Percentiles rank a stretch among this genome's conserved stretches.
Conservation (phyloP, 2,888 invertebrate species). For the Agrochola circellaris region DNA sequence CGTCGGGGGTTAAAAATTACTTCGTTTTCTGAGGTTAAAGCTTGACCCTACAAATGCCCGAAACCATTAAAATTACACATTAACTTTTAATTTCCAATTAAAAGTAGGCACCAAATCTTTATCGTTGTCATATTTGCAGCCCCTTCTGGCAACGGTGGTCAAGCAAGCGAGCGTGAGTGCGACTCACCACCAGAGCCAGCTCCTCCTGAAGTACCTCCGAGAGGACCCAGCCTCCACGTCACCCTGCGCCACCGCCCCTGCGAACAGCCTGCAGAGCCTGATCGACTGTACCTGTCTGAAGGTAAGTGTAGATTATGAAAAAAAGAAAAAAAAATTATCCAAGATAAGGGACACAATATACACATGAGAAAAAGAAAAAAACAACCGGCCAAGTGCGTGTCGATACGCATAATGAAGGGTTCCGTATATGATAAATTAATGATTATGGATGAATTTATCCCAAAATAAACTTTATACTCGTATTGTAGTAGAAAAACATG, state of each 20-base stretch:
- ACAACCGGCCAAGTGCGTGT: too few species aligned
- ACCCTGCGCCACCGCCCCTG: constrained; percentile 88
- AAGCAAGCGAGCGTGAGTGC: constrained; percentile 90
- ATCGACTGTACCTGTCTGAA: constrained; percentile 87
- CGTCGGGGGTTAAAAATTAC: background rate
- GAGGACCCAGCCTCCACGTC: constrained; percentile 95
- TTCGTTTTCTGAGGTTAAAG: background rate
- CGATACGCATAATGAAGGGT: too few species aligned
- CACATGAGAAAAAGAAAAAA: background rate
- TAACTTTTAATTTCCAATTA: background rate
- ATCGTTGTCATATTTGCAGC: constrained; percentile 43
- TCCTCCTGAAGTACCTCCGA: constrained; percentile 96
- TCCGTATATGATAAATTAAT: too few species aligned
- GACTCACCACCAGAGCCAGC: constrained; percentile 96
- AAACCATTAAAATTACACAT: background rate
- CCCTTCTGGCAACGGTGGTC: constrained; percentile 71
- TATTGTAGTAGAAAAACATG: too few species aligned
- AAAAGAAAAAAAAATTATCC: background rate
- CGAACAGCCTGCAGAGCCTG: constrained; percentile 88
- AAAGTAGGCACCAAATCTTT: background rate
- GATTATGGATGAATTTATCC: too few species aligned
- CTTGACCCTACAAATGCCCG: background rate
- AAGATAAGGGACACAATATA: background rate
- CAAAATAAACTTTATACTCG: too few species aligned
- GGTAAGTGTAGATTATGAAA: constrained; percentile 73